Evolutionary conservation across 2,888 invertebrate genomes (phyloP).

Genomic region (Dasypolia templi): DNA sequence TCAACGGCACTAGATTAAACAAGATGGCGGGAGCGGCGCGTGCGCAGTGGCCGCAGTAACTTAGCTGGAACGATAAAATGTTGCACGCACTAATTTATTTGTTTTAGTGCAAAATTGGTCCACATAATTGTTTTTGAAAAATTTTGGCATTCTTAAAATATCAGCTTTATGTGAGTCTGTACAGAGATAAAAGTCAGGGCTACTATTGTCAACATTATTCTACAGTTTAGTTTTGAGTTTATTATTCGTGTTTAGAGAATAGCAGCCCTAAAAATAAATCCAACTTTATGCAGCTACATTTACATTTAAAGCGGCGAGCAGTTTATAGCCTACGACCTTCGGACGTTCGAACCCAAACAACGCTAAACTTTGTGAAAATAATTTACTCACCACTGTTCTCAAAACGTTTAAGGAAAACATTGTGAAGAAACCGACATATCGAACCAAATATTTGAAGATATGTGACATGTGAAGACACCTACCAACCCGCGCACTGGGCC

Average conservation of each 20-base stretch:
- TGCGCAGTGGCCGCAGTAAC: conserved; percentile 85
- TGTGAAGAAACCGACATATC: no score
- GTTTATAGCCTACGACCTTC: no score
- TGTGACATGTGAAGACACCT: no score
- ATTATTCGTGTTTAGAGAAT: background rate
- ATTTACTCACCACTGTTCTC: no score
- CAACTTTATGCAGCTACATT: background rate
- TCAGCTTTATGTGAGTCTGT: background rate
- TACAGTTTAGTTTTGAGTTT: background rate
- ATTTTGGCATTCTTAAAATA: conserved; percentile 40
- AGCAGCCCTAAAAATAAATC: background rate
- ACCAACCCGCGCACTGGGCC: no score
- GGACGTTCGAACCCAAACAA: no score
- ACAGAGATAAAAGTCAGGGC: background rate
- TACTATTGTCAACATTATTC: background rate
- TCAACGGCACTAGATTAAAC: conserved; percentile 90
- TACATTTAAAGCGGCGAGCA: no score
- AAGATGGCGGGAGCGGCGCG: conserved; percentile 90
- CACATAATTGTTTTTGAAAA: conserved; percentile 31
- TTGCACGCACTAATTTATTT: conserved; percentile 70
- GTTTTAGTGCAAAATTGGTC: conserved; percentile 29
- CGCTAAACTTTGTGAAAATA: no score
- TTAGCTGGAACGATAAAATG: conserved; percentile 81
- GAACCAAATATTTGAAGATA: no score
- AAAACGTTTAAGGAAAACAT: no score